phyloP scores from a whole-genome alignment of 2,888 invertebrate species.

The Drosophila paranaensis region DNA sequence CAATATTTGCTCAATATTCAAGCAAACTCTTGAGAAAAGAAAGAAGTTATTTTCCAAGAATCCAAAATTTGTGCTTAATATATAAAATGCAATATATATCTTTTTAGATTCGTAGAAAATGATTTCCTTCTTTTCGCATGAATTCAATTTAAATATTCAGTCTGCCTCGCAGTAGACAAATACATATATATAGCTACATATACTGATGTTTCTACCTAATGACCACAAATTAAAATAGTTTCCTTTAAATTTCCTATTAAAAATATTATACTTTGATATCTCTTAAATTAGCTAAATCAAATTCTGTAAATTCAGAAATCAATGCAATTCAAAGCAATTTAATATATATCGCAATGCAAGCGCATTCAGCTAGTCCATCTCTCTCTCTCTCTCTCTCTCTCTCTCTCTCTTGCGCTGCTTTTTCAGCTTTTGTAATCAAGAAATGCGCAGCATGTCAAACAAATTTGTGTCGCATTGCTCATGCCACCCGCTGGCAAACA shows the following conservation, averaged over 20 bases:
- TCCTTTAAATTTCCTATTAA: not conserved
- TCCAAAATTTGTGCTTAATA: too few species aligned
- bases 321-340: not conserved
- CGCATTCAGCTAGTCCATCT: not conserved
- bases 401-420: not conserved
- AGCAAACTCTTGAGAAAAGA: too few species aligned
- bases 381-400: not conserved
- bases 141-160: not conserved
- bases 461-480: slow-evolving; percentile 37
- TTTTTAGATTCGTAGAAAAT: too few species aligned
- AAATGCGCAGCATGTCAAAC: slow-evolving; percentile 11
- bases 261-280: not conserved
- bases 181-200: too few species aligned
- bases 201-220: not conserved
- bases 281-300: not conserved
- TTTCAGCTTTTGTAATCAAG: not conserved
- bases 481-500: slow-evolving; percentile 15
- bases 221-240: not conserved
- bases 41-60: too few species aligned
- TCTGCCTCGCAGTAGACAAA: not conserved
- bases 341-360: not conserved
- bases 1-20: not conserved
- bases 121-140: too few species aligned
- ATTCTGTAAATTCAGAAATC: too few species aligned
- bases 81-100: too few species aligned